phyloP scores from a whole-genome alignment of 2,113 vertebrate species.

The Lethenteron camtschaticum region DNA sequence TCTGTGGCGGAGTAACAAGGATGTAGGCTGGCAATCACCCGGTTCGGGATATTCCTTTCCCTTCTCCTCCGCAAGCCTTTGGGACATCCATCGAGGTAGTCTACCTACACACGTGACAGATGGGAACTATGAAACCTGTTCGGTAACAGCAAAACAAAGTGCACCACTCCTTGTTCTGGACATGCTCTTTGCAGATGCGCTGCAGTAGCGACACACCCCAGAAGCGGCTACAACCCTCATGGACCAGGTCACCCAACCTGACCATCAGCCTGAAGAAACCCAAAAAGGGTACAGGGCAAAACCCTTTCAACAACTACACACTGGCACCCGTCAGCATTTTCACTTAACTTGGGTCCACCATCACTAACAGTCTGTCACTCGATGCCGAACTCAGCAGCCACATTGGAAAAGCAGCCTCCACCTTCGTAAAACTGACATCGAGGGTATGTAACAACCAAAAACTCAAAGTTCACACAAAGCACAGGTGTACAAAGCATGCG shows the following conservation, averaged over 20 bases:
- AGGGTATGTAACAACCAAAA: neutral
- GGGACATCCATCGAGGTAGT: neutral
- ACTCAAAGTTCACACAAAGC: neutral
- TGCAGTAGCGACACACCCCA: neutral
- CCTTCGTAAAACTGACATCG: neutral
- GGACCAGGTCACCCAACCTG: neutral
- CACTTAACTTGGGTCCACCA: neutral
- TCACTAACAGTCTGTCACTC: neutral
- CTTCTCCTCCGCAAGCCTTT: neutral
- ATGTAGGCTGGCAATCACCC: constrained; percentile 4
- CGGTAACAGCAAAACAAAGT: neutral
- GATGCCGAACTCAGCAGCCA: neutral
- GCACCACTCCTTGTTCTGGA: neutral
- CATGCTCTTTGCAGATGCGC: neutral
- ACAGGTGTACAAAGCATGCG: neutral
- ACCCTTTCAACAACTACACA: neutral
- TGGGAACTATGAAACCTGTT: neutral
- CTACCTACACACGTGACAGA: constrained; percentile 2
- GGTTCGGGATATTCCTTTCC: constrained; percentile 7
- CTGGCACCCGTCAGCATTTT: neutral
- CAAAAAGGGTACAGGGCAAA: neutral
- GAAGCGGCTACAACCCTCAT: neutral
- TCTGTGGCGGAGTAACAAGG: constrained; percentile 6
- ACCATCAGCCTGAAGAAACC: neutral
- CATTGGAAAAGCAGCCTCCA: neutral